Conservation (phyloP, 2,888 invertebrate species). For the Macaria liturata region DNA sequence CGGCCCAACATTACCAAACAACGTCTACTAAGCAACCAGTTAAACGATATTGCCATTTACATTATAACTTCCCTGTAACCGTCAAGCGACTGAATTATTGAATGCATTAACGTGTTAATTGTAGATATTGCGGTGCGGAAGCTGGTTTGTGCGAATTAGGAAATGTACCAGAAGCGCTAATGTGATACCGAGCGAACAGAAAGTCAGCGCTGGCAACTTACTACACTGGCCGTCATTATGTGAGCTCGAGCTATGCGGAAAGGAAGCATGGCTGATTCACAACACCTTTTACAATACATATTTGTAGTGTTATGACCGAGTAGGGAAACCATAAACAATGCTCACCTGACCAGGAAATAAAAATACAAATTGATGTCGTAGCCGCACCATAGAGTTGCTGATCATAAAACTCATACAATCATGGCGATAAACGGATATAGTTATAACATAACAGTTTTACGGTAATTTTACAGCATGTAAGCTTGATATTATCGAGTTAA, state of each 20-base stretch:
- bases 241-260: slow-evolving; percentile 11
- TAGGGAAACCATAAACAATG: background rate
- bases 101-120: slow-evolving; percentile 23
- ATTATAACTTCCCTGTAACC: slow-evolving; percentile 11
- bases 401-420: no score
- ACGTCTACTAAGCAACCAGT: slow-evolving; percentile 1
- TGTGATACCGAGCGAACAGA: slow-evolving; percentile 8
- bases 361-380: background rate
- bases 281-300: background rate
- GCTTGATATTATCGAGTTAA: background rate
- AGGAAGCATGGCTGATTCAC: background rate
- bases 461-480: background rate
- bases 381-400: background rate
- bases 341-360: background rate
- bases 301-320: background rate
- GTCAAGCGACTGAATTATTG: slow-evolving; percentile 24
- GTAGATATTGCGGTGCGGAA: slow-evolving; percentile 24
- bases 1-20: background rate
- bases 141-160: slow-evolving; percentile 20
- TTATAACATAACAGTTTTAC: background rate
- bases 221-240: slow-evolving; percentile 10
- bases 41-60: slow-evolving; percentile 8
- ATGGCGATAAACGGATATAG: no score
- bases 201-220: background rate
- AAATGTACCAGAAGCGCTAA: slow-evolving; percentile 22